A percentile compares a stretch with the other conserved stretches of the same genome.
Conservation (phyloP, 2,113 vertebrate species). For the Gambusia affinis region DNA sequence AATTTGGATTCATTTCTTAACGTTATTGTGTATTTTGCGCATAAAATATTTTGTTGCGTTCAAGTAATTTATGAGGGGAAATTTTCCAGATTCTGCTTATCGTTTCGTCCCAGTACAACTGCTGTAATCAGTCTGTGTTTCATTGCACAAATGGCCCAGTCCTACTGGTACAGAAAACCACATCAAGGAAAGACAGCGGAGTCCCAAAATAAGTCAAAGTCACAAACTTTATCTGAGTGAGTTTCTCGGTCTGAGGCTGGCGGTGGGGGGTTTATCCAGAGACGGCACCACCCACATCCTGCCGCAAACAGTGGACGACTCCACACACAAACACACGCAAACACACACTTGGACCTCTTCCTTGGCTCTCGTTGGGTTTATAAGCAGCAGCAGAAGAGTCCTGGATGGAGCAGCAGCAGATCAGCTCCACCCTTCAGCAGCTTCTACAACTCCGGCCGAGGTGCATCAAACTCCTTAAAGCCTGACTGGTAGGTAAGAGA, state of each 20-base stretch:
- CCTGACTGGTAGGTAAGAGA: neutral
- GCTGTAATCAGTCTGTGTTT: neutral
- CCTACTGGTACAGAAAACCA: neutral
- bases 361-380: slow-evolving; percentile 44
- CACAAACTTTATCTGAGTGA: neutral
- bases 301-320: slow-evolving; percentile 59
- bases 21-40: no score
- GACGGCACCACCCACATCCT: slow-evolving; percentile 72
- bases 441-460: slow-evolving; percentile 33
- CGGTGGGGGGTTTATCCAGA: slow-evolving; percentile 35
- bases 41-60: neutral
- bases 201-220: neutral
- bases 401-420: slow-evolving; percentile 25
- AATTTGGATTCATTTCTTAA: neutral
- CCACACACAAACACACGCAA: slow-evolving; percentile 23
- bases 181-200: neutral
- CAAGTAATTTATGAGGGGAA: neutral
- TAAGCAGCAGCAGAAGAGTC: slow-evolving; percentile 57
- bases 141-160: neutral
- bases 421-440: slow-evolving; percentile 37
- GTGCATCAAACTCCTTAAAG: slow-evolving; percentile 12
- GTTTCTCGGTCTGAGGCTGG: slow-evolving; percentile 24
- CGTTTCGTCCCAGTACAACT: neutral
- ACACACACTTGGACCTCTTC: slow-evolving; percentile 15
- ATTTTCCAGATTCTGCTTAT: neutral